These are phyloP conservation scores for Muscicapa comitata DNA, from an alignment of 2,797 vertebrate genomes.

Conservation along the genomic window DNA sequence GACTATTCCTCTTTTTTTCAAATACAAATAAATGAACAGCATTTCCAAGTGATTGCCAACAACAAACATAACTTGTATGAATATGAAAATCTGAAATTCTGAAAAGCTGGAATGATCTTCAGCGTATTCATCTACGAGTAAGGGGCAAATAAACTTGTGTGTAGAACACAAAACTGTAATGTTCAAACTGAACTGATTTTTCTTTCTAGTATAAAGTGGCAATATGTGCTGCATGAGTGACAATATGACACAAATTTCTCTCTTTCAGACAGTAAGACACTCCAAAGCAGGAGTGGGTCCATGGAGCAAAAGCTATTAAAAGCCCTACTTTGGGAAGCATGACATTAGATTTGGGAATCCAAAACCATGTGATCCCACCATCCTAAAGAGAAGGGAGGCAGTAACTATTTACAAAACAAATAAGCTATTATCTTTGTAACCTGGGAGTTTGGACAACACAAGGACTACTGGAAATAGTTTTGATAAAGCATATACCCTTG, in stretches of 20 bases:
- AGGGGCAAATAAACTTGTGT: not conserved
- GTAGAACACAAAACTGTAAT: not conserved
- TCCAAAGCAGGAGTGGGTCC: not conserved
- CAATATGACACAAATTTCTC: not conserved
- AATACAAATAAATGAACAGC: not conserved
- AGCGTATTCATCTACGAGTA: not conserved
- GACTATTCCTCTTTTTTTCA: not conserved
- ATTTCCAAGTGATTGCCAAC: not conserved
- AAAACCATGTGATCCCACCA: not conserved
- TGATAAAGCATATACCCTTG: not conserved
- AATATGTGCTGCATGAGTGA: not conserved
- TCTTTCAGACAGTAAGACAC: not conserved
- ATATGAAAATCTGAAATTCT: not conserved
- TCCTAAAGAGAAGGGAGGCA: conserved; percentile 36
- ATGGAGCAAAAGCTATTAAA: not conserved
- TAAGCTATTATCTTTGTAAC: not conserved
- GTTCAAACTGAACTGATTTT: not conserved
- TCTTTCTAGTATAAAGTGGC: not conserved
- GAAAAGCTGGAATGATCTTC: not conserved
- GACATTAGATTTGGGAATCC: not conserved
- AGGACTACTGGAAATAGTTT: not conserved
- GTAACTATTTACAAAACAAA: not conserved
- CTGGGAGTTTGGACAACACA: not conserved
- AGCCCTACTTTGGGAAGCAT: not conserved
- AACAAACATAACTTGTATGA: not conserved